Evolutionary conservation across 2,888 invertebrate species (phyloP).

Genomic region (Acanthosepion lycidas): DNA sequence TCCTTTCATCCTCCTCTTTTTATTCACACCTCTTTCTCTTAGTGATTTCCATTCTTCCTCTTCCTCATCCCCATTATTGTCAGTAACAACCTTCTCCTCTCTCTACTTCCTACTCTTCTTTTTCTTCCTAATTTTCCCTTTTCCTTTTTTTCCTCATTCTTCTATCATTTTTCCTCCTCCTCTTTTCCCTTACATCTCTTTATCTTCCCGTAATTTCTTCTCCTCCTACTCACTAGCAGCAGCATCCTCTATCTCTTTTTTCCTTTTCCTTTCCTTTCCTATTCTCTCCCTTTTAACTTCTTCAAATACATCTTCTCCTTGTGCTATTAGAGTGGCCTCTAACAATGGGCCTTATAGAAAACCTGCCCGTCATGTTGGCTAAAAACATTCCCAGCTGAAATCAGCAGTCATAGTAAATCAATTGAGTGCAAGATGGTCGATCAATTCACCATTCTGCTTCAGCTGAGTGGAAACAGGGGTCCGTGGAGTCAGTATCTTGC

Average conservation of each 20-base stretch:
- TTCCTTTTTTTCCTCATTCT: too few species aligned
- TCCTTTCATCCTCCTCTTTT: too few species aligned
- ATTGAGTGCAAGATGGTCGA: neutral
- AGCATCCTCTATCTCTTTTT: neutral
- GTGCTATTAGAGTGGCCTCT: neutral
- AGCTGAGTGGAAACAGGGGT: conserved; percentile 20
- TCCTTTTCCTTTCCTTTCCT: neutral
- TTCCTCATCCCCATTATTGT: too few species aligned
- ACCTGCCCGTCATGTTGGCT: neutral
- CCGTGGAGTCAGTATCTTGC: neutral
- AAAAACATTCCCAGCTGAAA: conserved; percentile 33
- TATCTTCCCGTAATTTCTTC: neutral
- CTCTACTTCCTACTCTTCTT: too few species aligned
- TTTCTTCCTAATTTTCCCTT: too few species aligned
- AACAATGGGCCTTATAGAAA: conserved; percentile 33
- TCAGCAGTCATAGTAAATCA: conserved; percentile 20
- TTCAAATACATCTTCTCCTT: neutral
- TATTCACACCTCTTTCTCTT: too few species aligned
- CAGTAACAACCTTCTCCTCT: too few species aligned
- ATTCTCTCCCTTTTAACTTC: neutral
- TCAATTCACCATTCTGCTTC: conserved; percentile 8
- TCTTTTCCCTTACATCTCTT: too few species aligned
- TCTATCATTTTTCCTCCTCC: too few species aligned
- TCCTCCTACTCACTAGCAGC: neutral
- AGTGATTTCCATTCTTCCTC: too few species aligned